phyloP scores from a whole-genome alignment of 1,140 invertebrate species.

The Danaus melanippus region DNA sequence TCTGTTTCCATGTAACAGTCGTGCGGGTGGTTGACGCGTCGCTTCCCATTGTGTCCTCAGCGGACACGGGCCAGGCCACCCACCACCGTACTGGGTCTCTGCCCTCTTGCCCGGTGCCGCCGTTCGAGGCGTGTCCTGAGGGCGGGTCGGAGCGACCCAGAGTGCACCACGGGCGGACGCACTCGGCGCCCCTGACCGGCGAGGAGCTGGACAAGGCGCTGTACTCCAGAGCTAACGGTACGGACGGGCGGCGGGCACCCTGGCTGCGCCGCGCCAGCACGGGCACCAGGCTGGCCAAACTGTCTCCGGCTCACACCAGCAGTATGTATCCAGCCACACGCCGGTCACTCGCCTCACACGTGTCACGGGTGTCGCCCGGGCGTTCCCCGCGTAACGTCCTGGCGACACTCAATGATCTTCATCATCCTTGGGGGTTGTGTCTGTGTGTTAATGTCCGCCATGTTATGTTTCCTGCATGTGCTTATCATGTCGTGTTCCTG shows the following conservation, averaged over 20 bases:
- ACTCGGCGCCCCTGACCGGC: constrained; percentile 76
- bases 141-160: constrained; percentile 44
- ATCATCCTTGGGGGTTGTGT: constrained; percentile 1
- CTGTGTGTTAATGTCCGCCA: too few relatives aligned
- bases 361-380: neutral
- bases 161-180: constrained; percentile 75
- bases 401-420: constrained; percentile 8
- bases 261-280: constrained; percentile 49
- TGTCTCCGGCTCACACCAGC: constrained; percentile 56
- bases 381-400: constrained; percentile 15
- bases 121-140: constrained; percentile 69
- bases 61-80: constrained; percentile 47
- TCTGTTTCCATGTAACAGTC: constrained; percentile 35
- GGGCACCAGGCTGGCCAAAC: constrained; percentile 46
- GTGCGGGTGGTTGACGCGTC: constrained; percentile 60
- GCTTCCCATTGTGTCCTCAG: constrained; percentile 62
- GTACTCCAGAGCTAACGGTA: constrained; percentile 61
- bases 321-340: constrained; percentile 50
- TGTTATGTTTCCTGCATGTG: constrained; percentile 4
- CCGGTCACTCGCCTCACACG: constrained; percentile 24
- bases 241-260: constrained; percentile 29
- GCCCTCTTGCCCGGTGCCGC: constrained; percentile 46
- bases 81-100: constrained; percentile 53
- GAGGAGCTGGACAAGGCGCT: constrained; percentile 73
- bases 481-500: constrained; percentile 3